These are phyloP conservation scores for Heliconius congener DNA, from an alignment of 1,140 invertebrate species.

Conservation along the genomic window DNA sequence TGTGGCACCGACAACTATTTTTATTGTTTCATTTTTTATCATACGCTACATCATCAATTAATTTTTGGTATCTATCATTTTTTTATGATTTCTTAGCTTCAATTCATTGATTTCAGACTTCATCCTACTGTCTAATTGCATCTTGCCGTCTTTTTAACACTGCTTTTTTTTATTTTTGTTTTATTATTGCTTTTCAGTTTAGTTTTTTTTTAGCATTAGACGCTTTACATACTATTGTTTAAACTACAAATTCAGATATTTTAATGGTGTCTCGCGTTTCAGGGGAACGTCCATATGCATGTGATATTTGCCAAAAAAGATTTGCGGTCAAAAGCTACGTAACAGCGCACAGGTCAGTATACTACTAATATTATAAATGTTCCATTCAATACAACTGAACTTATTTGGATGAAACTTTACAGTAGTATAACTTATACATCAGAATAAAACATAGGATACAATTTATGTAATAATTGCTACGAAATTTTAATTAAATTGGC, in stretches of 20 bases:
- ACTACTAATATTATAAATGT: not conserved
- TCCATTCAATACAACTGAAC: too few relatives aligned
- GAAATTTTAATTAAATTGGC: too few relatives aligned
- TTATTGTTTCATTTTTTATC: constrained; percentile 51
- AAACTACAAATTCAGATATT: constrained; percentile 18
- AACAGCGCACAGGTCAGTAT: constrained; percentile 84
- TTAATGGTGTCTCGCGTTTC: constrained; percentile 35
- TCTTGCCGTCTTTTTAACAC: constrained; percentile 79
- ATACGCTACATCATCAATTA: constrained; percentile 70
- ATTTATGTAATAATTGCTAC: too few relatives aligned
- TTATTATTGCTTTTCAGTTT: constrained; percentile 36
- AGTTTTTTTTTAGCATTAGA: constrained; percentile 14
- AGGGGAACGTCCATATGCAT: constrained; percentile 86
- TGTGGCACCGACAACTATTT: constrained; percentile 76
- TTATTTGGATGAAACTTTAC: too few relatives aligned
- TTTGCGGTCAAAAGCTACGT: constrained; percentile 90
- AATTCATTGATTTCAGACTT: constrained; percentile 71
- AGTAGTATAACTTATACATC: too few relatives aligned
- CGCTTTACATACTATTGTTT: constrained; percentile 18
- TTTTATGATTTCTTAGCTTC: constrained; percentile 67
- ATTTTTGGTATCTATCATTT: constrained; percentile 58
- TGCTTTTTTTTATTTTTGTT: constrained; percentile 53
- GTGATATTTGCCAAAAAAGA: constrained; percentile 88
- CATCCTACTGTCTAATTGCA: constrained; percentile 71
- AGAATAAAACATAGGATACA: too few relatives aligned